phyloP scores from a whole-genome alignment of 1,140 invertebrate genomes.

The Pseudomyrmex gracilis region DNA sequence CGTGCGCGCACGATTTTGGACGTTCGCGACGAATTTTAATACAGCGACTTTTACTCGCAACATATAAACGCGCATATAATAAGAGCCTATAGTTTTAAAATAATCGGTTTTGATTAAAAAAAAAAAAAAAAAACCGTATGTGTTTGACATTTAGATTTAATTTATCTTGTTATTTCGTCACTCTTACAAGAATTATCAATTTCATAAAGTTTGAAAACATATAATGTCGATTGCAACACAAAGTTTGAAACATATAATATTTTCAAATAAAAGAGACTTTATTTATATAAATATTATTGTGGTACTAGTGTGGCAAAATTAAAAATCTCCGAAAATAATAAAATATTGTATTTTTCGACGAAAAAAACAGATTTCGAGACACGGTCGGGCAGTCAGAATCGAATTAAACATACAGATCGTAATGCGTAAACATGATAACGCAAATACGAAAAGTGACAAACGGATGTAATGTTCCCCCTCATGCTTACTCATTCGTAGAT shows the following conservation, averaged over 20 bases:
- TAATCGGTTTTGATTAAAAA: neutral
- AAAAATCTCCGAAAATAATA: neutral
- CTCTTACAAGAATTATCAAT: neutral
- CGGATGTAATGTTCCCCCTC: slow-evolving; percentile 48
- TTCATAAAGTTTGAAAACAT: too few species aligned
- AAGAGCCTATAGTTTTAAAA: neutral
- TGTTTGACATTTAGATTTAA: neutral
- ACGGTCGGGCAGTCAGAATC: neutral
- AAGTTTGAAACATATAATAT: too few species aligned
- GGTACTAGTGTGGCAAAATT: neutral
- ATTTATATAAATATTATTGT: neutral
- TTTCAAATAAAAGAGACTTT: neutral
- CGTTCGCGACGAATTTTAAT: slow-evolving; percentile 26
- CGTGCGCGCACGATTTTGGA: slow-evolving; percentile 12
- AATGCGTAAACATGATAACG: slow-evolving; percentile 22
- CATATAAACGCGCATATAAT: neutral
- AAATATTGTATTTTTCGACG: neutral
- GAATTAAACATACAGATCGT: neutral
- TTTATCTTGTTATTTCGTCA: neutral
- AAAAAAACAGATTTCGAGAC: neutral
- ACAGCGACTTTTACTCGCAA: slow-evolving; percentile 1
- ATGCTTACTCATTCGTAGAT: slow-evolving; percentile 59
- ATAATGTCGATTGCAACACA: too few species aligned
- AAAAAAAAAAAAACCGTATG: neutral
- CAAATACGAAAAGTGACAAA: slow-evolving; percentile 37